Evolutionary conservation across 2,888 invertebrate genomes (phyloP), one percentile per base, ranked within the genome.

Genomic region (Gibbula magus): DNA sequence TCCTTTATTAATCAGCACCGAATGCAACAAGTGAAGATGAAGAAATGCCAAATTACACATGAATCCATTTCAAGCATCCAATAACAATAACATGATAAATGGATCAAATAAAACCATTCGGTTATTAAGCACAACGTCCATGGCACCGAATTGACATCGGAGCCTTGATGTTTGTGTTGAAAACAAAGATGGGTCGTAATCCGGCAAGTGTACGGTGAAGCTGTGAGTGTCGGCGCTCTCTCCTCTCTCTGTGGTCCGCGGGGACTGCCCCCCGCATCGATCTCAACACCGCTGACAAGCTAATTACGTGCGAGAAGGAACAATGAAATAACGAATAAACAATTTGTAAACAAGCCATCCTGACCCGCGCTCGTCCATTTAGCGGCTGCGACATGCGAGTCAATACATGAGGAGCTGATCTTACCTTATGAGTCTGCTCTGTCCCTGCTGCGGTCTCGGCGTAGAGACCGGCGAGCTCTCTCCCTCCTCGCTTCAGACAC

Each of bases 231-330:
- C 45, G 10, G 1, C 45, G 45, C 45, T 8, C 13, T 45, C 10
- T 10, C 45, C 45, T 45, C 45, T 45, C 13, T 1, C 13, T 45
- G 45, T 10, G 45, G 45, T 45, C 45, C 45, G 4, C 61, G 25
- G 61, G 61, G 61, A 61, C 16, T 13, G 61, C 29, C 20, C 20
- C 20, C 61, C 25, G 29, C 29, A 61, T 61, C 61, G 61, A 61
- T 61, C 25, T 29, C 16, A n/a, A 16, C 61, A 29, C 25, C 61
- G 61, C 25, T 29, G 61, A 61, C 61, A 61, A 61, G 61, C 29
- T 61, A 61, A 61, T 61, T 61, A 61, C 61, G 25, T 61, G 61
- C 29, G 61, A 61, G 61, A 61, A 29, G 61, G 29, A 61, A 61
- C 61, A 61, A 61, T 61, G 61, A n/a, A 29, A 22, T 29, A 29